A percentile compares a stretch with the other conserved stretches of the same genome.
These are phyloP conservation scores for Drosophila kokeensis DNA, from an alignment of 2,888 invertebrate genomes.

Conservation along the genomic window DNA sequence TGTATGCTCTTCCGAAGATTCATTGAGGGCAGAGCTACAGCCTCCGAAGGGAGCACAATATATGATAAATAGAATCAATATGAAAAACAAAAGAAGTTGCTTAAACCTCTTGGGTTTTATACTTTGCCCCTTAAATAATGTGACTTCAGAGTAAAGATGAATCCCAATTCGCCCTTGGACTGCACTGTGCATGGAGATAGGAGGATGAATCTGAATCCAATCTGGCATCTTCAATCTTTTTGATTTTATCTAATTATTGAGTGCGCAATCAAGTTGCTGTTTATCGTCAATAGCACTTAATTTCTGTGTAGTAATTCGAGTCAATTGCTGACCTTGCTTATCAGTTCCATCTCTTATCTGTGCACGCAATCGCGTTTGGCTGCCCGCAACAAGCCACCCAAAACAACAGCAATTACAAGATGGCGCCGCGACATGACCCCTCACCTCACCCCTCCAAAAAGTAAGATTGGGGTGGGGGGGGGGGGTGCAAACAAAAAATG, in stretches of 20 bases:
- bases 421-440: constrained; percentile 7
- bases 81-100: background rate
- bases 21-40: background rate
- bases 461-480: background rate
- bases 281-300: background rate
- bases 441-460: background rate
- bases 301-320: background rate
- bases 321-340: constrained; percentile 15
- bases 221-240: background rate
- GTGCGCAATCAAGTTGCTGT: background rate
- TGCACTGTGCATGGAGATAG: background rate
- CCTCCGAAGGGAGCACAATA: background rate
- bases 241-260: background rate
- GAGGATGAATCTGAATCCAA: background rate
- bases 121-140: background rate
- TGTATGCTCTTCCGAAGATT: background rate
- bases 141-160: background rate
- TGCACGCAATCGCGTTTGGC: background rate
- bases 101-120: background rate
- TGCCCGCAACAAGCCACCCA: constrained; percentile 3
- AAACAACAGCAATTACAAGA: constrained; percentile 49
- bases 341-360: constrained; percentile 18
- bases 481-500: constrained; percentile 30
- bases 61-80: background rate
- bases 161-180: background rate